A percentile compares a stretch with the other conserved stretches of the same genome.
phyloP scores from a whole-genome alignment of 2,797 vertebrate species.

The Botia almorhae region DNA sequence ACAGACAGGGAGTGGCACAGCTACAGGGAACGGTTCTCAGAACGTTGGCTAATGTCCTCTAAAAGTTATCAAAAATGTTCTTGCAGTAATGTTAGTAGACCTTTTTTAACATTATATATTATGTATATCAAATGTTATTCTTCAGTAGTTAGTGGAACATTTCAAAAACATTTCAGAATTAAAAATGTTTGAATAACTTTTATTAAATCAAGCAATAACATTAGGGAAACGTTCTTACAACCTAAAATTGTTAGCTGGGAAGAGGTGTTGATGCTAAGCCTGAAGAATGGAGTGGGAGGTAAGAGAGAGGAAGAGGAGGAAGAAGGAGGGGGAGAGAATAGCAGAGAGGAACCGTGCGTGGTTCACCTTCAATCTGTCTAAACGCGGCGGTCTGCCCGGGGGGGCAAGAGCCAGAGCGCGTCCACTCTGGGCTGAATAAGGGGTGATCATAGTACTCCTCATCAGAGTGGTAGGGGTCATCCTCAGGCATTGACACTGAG shows the following conservation, averaged over 20 bases:
- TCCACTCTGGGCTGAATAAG: conserved; percentile 95
- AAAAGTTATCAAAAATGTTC: too few relatives aligned
- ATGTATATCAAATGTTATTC: too few relatives aligned
- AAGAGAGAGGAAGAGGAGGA: conserved; percentile 48
- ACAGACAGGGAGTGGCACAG: conserved; percentile 33
- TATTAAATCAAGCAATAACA: too few relatives aligned
- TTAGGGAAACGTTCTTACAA: too few relatives aligned
- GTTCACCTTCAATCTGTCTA: conserved; percentile 95
- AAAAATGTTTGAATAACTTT: too few relatives aligned
- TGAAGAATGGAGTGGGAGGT: conserved; percentile 53
- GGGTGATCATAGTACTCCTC: conserved; percentile 95
- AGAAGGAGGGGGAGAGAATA: conserved; percentile 34
- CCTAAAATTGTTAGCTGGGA: too few relatives aligned
- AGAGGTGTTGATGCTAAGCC: conserved; percentile 28
- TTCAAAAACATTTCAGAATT: too few relatives aligned
- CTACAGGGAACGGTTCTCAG: too few relatives aligned
- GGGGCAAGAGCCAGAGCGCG: conserved; percentile 84
- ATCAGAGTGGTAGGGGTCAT: conserved; percentile 91
- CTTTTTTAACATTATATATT: too few relatives aligned
- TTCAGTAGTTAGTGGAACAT: too few relatives aligned
- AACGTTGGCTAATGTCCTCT: too few relatives aligned
- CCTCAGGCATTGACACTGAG: conserved; percentile 93
- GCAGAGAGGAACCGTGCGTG: conserved; percentile 86
- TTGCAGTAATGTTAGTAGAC: too few relatives aligned
- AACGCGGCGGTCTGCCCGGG: conserved; percentile 87